Percentiles rank a stretch among this genome's conserved stretches.
phyloP scores from a whole-genome alignment of 2,113 vertebrate genomes.

The Oxyruncus cristatus region DNA sequence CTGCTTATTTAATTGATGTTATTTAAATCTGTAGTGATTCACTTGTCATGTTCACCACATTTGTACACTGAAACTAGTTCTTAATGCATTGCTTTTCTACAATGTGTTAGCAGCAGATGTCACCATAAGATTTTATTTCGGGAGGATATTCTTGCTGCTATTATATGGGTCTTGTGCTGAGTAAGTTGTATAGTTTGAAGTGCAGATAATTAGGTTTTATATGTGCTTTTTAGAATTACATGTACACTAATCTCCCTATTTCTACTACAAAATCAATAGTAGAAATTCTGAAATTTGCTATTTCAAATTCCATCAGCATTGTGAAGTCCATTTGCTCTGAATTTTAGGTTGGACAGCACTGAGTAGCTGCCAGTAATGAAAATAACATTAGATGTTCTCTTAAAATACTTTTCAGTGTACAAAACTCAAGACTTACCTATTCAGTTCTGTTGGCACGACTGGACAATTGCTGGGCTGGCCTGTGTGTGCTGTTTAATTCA shows the following conservation, averaged over 20 bases:
- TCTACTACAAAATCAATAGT: neutral
- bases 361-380: neutral
- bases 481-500: neutral
- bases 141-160: neutral
- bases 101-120: neutral
- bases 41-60: neutral
- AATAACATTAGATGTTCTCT: neutral
- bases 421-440: neutral
- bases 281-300: neutral
- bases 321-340: neutral
- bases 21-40: neutral
- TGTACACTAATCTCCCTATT: neutral
- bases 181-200: neutral
- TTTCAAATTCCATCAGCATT: neutral
- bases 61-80: neutral
- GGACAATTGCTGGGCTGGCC: neutral
- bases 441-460: neutral
- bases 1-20: neutral
- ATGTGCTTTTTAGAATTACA: neutral
- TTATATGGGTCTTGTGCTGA: neutral
- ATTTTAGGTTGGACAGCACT: neutral
- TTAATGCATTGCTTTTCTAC: neutral
- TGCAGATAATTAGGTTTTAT: neutral
- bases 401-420: neutral
- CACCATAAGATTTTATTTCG: neutral